These are phyloP conservation scores for Eudyptes chrysolophus DNA, from an alignment of 2,113 vertebrate species.

Conservation along the genomic window DNA sequence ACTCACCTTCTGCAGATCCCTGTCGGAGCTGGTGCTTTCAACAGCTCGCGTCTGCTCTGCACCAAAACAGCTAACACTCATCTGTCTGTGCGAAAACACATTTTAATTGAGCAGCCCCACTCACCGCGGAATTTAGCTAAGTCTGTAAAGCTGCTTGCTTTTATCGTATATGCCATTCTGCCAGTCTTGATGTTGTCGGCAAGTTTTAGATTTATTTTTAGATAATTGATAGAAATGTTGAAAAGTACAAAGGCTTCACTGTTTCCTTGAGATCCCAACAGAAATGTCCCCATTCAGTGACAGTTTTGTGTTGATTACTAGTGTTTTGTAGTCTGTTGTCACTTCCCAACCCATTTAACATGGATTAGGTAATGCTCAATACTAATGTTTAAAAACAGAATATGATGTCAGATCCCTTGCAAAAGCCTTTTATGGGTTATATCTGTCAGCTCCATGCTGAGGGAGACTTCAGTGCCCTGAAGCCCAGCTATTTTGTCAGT, in stretches of 20 bases:
- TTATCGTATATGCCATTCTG: slow-evolving; percentile 5
- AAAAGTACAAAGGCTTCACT: slow-evolving; percentile 27
- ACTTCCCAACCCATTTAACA: slow-evolving; percentile 33
- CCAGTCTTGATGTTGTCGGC: background rate
- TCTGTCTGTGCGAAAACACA: slow-evolving; percentile 21
- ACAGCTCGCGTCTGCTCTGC: background rate
- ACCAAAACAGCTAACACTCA: background rate
- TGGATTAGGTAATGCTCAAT: slow-evolving; percentile 38
- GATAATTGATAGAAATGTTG: slow-evolving; percentile 39
- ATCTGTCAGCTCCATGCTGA: slow-evolving; percentile 2
- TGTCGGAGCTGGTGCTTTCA: background rate
- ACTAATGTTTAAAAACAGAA: slow-evolving; percentile 18
- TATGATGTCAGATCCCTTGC: slow-evolving; percentile 17
- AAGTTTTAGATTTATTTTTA: slow-evolving; percentile 38
- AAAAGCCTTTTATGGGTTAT: slow-evolving; percentile 13
- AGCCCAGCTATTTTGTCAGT: background rate
- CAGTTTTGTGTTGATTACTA: slow-evolving; percentile 40
- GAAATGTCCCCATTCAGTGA: slow-evolving; percentile 13
- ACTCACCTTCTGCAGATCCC: background rate
- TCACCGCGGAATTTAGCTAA: background rate
- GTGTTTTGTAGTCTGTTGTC: slow-evolving; percentile 3
- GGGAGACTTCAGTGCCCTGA: background rate
- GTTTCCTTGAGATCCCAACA: background rate
- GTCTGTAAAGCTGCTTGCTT: background rate
- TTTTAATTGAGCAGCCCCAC: background rate